phyloP scores from a whole-genome alignment of 1,140 invertebrate species.

The Branchinecta lynchi region DNA sequence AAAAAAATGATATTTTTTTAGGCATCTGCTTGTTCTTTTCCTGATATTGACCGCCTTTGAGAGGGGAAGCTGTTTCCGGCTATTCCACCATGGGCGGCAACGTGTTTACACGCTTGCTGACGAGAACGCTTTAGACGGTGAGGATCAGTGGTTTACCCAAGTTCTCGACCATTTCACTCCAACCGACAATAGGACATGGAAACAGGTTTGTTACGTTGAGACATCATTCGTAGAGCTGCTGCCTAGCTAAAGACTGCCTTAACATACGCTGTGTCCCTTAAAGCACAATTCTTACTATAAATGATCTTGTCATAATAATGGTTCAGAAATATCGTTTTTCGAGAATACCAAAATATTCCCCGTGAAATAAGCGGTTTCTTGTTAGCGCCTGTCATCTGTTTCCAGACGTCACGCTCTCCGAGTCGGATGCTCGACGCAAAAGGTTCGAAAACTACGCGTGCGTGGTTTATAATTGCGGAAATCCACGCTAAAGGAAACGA shows the following conservation, averaged over 20 bases:
- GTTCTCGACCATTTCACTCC: conserved; percentile 54
- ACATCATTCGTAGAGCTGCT: background rate
- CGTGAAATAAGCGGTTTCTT: no score
- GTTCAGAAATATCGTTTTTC: conserved; percentile 17
- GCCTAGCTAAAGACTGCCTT: background rate
- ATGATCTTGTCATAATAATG: conserved; percentile 17
- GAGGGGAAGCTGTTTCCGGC: background rate
- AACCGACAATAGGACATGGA: conserved; percentile 42
- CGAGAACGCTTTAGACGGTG: background rate
- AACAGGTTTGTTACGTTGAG: conserved; percentile 38
- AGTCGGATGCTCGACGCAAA: no score
- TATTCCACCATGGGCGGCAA: background rate
- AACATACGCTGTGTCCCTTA: no score
- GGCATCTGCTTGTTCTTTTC: no score
- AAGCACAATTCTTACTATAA: no score
- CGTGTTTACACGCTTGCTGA: background rate
- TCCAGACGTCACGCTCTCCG: no score
- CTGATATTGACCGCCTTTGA: no score
- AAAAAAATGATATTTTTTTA: no score
- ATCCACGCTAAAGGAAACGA: no score
- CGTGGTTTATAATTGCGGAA: no score
- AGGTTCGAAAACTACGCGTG: no score
- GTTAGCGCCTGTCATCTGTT: conserved; percentile 15
- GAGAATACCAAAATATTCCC: no score
- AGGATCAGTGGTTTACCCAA: conserved; percentile 39